Evolutionary conservation across 2,797 vertebrate species (phyloP), one percentile per base, ranked within the genome.

Genomic region (Catostomus latipinnis): DNA sequence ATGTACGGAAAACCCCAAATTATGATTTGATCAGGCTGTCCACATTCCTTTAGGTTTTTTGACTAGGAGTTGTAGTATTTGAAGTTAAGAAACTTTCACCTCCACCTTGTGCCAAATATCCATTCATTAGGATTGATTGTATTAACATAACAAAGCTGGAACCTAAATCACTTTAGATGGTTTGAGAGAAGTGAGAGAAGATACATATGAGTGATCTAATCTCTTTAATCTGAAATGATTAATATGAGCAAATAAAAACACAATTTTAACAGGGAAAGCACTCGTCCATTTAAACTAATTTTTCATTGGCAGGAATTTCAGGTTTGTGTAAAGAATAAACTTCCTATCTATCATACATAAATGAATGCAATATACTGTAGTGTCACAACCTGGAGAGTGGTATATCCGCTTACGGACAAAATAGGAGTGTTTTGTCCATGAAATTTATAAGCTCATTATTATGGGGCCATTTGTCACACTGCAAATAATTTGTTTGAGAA

Each of bases 351-450:
- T 63, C 60, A 70, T 71, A 34, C 67, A 65, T 56, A 56, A 58
- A 72, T 75, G 84, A 86, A 84, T 87, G 76, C 80, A 18, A 80
- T 71, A 83, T 74, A 87, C 82, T 34, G 34, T 34, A 34, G 34
- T 74, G 62, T 74, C 78, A 76, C 82, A 81, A 75, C 53, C 65
- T 34, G 81, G 82, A 49, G 49, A 82, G 84, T 74, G 85, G 72
- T 76, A 81, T 88, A 91, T 90, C 89, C 80, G 83, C 87, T 91
- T 88, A 84, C 46, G 8, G 60, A 70, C 45, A 84, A 88, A 90
- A 83, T 88, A 73, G 88, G 90, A 82, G 82, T 82, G 70, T 34
- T 34, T 34, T 87, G 76, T 57, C 85, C 81, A 67, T 83, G 75
- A 78, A 74, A 88, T 91, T 89, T 83, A 84, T 83, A 74, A 83